Evolutionary conservation across 2,888 invertebrate species (phyloP), one percentile per base, ranked within the genome.

Genomic region (Agriopis leucophaearia): DNA sequence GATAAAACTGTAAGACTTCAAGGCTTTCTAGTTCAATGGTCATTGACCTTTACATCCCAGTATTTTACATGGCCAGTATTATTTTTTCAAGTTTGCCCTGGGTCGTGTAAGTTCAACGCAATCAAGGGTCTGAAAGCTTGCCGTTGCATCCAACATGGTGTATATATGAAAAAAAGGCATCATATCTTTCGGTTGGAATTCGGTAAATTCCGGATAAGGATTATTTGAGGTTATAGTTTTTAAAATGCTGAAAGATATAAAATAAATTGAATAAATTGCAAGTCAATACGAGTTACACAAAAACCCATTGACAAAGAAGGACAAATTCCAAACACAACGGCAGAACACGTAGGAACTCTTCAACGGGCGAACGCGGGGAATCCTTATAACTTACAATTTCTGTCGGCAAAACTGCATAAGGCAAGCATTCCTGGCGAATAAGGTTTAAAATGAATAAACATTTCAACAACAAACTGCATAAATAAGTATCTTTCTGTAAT

Each of bases 361-460:
- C 73, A 73, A 69, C 73, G 75, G 61, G 60, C 70, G 64, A 61
- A 74, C 73, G 69, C 59, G 72, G 62, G 68, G 73, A 76, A 75
- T 72, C 60, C 55, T 63, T 63, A 42, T 60, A 67, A 66, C 63
- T 69, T 61, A 75, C 73, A 66, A 71, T 72, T 64, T 54, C 69
- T 52, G 61, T 56, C 66, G 51, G 63, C 40, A 50, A 44, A 66
- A 74, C 61, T 59, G 59, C 71, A 66, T 66, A 10, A 13, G 0
- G 16, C 40, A 47, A 47, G 44, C 18, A 72, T 73, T 57, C 51
- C 50, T 38, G 47, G 64, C 55, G 74, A 64, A 72, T 67, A 69
- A 63, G 58, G 64, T 60, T 68, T 45, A 66, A 75, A 75, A 75
- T 66, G 45, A 55, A 65, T 42, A 50, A 35, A 38, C 57, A 51